phyloP scores from a whole-genome alignment of 2,888 invertebrate genomes.

The Ametastegia equiseti region DNA sequence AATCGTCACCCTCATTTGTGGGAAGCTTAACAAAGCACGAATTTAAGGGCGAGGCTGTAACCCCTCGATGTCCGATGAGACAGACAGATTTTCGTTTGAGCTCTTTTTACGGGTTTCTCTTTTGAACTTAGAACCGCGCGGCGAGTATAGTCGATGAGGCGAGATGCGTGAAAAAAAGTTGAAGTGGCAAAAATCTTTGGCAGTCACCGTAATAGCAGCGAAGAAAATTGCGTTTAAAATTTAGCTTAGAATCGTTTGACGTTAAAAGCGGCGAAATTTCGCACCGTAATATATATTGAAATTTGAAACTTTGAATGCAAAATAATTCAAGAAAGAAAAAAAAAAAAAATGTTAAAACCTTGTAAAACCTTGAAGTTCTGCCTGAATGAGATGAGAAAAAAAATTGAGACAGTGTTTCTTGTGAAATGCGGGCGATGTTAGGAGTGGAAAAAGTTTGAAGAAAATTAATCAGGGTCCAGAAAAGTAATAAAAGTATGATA shows the following conservation, averaged over 20 bases:
- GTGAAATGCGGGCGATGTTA: background rate
- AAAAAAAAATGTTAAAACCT: background rate
- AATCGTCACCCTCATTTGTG: background rate
- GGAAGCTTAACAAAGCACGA: conserved; percentile 6
- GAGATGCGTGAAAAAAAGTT: background rate
- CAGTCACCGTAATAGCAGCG: background rate
- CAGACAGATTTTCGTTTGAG: conserved; percentile 12
- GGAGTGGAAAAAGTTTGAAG: too few relatives aligned
- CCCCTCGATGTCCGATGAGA: conserved; percentile 20
- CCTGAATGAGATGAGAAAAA: background rate
- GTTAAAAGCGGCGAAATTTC: background rate
- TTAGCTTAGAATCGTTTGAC: background rate
- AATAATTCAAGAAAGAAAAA: background rate
- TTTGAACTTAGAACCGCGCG: conserved; percentile 20
- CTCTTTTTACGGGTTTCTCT: conserved; percentile 26
- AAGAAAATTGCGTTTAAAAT: background rate
- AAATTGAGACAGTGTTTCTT: conserved; percentile 6
- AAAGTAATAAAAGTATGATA: conserved; percentile 3
- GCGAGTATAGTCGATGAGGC: background rate
- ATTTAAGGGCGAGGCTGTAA: background rate
- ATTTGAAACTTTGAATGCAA: background rate
- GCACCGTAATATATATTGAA: background rate
- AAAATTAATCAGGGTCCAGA: conserved; percentile 23
- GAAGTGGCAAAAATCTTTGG: background rate
- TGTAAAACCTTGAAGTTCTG: background rate